Conservation (phyloP, 2,888 invertebrate species). For the Tolmerus cingulatus region DNA sequence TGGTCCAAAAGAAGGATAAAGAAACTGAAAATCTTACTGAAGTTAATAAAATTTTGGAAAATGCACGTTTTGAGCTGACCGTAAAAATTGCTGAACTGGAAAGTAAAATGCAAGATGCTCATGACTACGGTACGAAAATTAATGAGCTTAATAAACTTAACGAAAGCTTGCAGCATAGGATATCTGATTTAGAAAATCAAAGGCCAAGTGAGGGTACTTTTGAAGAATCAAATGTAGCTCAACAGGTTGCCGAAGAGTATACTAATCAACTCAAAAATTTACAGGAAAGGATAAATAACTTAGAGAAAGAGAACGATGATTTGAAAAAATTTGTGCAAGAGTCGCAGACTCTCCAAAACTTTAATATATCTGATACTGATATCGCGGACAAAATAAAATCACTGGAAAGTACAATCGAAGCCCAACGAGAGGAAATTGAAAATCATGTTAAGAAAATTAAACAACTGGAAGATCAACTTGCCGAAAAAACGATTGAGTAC, state of each 20-base stretch:
- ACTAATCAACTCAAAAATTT: slow-evolving; percentile 66
- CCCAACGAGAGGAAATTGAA: slow-evolving; percentile 62
- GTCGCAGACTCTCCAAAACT: slow-evolving; percentile 49
- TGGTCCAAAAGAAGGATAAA: slow-evolving; percentile 68
- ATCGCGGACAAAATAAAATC: slow-evolving; percentile 54
- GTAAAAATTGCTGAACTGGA: slow-evolving; percentile 64
- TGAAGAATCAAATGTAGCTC: slow-evolving; percentile 53
- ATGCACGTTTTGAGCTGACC: slow-evolving; percentile 65
- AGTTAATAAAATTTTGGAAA: slow-evolving; percentile 66
- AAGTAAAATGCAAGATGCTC: slow-evolving; percentile 61
- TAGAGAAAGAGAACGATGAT: slow-evolving; percentile 67
- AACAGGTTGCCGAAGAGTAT: slow-evolving; percentile 63
- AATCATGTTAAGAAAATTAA: slow-evolving; percentile 47
- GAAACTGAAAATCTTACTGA: slow-evolving; percentile 68
- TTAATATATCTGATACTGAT: slow-evolving; percentile 26
- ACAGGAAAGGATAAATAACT: slow-evolving; percentile 66
- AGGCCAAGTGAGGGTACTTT: slow-evolving; percentile 52
- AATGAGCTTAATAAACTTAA: slow-evolving; percentile 52
- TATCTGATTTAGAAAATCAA: slow-evolving; percentile 61
- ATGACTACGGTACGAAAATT: slow-evolving; percentile 54
- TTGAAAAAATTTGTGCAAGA: slow-evolving; percentile 65
- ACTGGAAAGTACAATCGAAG: slow-evolving; percentile 64
- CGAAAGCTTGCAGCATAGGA: slow-evolving; percentile 52
- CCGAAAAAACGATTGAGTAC: slow-evolving; percentile 67
- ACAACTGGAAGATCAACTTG: slow-evolving; percentile 66